phyloP scores from a whole-genome alignment of 1,140 invertebrate species.

The Drosophila kepulauana region DNA sequence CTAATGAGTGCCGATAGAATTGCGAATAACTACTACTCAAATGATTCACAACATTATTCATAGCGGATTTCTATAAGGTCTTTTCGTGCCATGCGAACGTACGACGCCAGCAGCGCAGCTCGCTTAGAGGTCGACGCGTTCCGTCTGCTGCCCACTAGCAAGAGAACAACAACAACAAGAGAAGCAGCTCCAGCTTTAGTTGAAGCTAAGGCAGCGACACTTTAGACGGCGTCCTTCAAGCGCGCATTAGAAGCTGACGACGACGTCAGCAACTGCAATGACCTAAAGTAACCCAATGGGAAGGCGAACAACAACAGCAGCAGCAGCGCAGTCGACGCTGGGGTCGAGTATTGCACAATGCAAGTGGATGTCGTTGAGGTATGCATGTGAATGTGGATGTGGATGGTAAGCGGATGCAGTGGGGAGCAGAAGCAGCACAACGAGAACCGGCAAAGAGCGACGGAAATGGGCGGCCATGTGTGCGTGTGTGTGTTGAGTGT shows the following conservation, averaged over 20 bases:
- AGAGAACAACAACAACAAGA: slow-evolving; percentile 12
- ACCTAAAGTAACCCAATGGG: slow-evolving; percentile 80
- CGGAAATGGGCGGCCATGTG: slow-evolving; percentile 41
- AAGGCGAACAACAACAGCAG: slow-evolving; percentile 42
- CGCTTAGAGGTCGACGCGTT: slow-evolving; percentile 42
- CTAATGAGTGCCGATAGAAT: slow-evolving; percentile 16
- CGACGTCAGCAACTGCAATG: slow-evolving; percentile 61
- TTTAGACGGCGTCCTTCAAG: slow-evolving; percentile 71
- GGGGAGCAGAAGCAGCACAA: not conserved
- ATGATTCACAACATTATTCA: slow-evolving; percentile 11
- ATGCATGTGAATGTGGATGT: slow-evolving; percentile 20
- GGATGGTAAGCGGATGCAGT: slow-evolving; percentile 4
- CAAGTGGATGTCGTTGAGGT: slow-evolving; percentile 17
- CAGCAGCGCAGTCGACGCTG: slow-evolving; percentile 35
- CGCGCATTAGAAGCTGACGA: slow-evolving; percentile 62
- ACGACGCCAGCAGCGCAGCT: slow-evolving; percentile 42
- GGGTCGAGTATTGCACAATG: slow-evolving; percentile 32
- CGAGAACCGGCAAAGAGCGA: slow-evolving; percentile 38
- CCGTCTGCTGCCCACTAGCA: slow-evolving; percentile 7
- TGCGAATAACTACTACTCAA: slow-evolving; percentile 7
- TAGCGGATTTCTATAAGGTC: not conserved
- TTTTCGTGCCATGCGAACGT: slow-evolving; percentile 23
- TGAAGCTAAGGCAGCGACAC: slow-evolving; percentile 29
- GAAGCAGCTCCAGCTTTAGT: slow-evolving; percentile 21
- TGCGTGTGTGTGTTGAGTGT: slow-evolving; percentile 25